Evolutionary conservation across 2,797 vertebrate genomes (phyloP).

Genomic region (Sebastolobus alascanus): DNA sequence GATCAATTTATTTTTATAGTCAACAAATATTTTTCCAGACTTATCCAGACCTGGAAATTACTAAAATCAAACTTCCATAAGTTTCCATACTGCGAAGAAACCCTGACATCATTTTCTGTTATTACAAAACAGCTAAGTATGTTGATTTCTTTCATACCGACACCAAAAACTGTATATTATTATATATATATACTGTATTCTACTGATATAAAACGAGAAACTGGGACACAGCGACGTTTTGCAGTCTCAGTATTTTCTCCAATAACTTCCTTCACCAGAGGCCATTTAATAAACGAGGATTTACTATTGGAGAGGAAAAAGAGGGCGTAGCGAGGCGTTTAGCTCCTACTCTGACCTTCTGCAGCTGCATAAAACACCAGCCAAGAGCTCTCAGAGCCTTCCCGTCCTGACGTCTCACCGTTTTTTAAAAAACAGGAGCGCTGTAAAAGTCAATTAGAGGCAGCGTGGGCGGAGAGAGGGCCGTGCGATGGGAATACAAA

Average conservation of each 20-base stretch:
- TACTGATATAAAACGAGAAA: not conserved
- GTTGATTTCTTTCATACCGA: not conserved
- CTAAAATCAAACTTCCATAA: too few relatives aligned
- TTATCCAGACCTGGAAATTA: too few relatives aligned
- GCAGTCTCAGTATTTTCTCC: conserved; percentile 20
- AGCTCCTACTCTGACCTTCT: conserved; percentile 61
- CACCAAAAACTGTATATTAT: not conserved
- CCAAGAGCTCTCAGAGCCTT: conserved; percentile 29
- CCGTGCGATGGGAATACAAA: conserved; percentile 23
- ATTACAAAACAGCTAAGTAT: too few relatives aligned
- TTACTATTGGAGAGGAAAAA: conserved; percentile 25
- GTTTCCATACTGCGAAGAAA: too few relatives aligned
- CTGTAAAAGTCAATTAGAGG: conserved; percentile 62
- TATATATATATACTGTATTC: not conserved
- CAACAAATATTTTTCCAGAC: too few relatives aligned
- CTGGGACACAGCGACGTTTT: not conserved
- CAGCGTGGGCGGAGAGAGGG: conserved; percentile 29
- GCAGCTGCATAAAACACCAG: conserved; percentile 53
- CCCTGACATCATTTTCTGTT: not conserved
- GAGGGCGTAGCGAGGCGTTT: conserved; percentile 23
- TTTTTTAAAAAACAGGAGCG: conserved; percentile 48
- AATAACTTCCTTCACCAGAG: conserved; percentile 18
- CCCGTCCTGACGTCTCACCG: conserved; percentile 34
- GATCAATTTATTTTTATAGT: too few relatives aligned
- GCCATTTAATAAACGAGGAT: conserved; percentile 44